These are phyloP conservation scores for Oxycera nigricornis DNA, from an alignment of 2,888 invertebrate species.

Conservation along the genomic window DNA sequence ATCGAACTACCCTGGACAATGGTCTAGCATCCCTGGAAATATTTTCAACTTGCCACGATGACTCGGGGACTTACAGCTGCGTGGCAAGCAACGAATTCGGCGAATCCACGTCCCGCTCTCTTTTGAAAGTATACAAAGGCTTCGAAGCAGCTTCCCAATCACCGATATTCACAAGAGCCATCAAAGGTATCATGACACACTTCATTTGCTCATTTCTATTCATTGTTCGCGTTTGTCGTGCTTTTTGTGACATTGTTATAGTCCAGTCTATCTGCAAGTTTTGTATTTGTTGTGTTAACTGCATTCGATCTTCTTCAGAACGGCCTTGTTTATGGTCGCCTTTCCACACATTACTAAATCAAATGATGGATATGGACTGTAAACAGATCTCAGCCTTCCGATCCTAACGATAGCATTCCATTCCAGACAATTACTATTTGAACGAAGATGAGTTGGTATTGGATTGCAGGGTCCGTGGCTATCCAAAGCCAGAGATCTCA, in stretches of 20 bases:
- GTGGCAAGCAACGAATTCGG: constrained; percentile 77
- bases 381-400: too few relatives aligned
- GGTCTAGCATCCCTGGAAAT: constrained; percentile 80
- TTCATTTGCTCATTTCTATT: background rate
- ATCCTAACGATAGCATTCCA: too few relatives aligned
- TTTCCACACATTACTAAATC: too few relatives aligned
- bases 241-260: too few relatives aligned
- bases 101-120: constrained; percentile 72
- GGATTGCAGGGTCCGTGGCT: constrained; percentile 80
- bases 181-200: constrained; percentile 67
- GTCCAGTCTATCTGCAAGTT: too few relatives aligned
- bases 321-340: too few relatives aligned
- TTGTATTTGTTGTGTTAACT: too few relatives aligned
- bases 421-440: constrained; percentile 73
- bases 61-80: constrained; percentile 82
- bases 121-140: constrained; percentile 76
- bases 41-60: constrained; percentile 69
- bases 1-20: constrained; percentile 66
- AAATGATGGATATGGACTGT: too few relatives aligned
- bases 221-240: background rate
- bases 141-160: constrained; percentile 74
- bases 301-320: too few relatives aligned
- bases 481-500: constrained; percentile 74
- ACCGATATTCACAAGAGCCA: constrained; percentile 77
- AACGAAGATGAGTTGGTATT: constrained; percentile 76